Evolutionary conservation across 2,888 invertebrate species (phyloP), one percentile per base, ranked within the genome.

Genomic region (Xanthostigma xanthostigma): DNA sequence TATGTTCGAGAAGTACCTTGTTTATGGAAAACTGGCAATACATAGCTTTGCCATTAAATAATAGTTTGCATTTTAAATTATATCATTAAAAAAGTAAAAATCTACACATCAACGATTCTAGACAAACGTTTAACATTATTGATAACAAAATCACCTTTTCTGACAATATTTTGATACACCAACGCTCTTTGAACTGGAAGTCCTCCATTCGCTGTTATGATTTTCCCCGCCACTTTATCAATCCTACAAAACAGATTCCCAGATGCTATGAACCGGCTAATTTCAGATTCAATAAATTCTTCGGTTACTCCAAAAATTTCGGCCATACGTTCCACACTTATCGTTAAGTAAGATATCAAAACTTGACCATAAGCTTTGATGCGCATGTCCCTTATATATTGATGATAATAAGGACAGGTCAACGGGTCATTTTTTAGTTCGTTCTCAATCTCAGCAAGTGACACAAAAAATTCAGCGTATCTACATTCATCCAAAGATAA

Each of bases 111-210:
- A 60, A 84, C 81, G 54, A 84, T 79, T 59, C 81, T 69, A 51
- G 80, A 78, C 46, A 85, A 66, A 61, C 83, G 83, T 62, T 84
- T 82, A 50, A 84, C 74, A 56, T 83, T 69, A 63, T 84, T 84
- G 44, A 84, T 69, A 42, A 85, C 66, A 52, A 80, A 71, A 60
- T 85, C 84, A 33, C 84, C 84, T 59, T 81, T 78, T 60, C 81
- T 81, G 54, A 82, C 75, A 12, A 78, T 76, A 35, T 75, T 74
- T 64, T 81, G 81, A 64, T 83, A 85, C 34, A 56, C 55, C 9
- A 65, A 60, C 36, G 46, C 54, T 41, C 59, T 60, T 40, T 46
- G 47, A 46, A 60, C 56, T 37, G 54, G 56, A 44, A 61, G 63
- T 13, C 56, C 55, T n/a, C 60, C 49, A 53, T 78, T 67, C 56